A percentile compares a stretch with the other conserved stretches of the same genome.
These are phyloP conservation scores for Ostrea denselamellosa DNA, from an alignment of 1,140 invertebrate genomes.

Conservation along the genomic window DNA sequence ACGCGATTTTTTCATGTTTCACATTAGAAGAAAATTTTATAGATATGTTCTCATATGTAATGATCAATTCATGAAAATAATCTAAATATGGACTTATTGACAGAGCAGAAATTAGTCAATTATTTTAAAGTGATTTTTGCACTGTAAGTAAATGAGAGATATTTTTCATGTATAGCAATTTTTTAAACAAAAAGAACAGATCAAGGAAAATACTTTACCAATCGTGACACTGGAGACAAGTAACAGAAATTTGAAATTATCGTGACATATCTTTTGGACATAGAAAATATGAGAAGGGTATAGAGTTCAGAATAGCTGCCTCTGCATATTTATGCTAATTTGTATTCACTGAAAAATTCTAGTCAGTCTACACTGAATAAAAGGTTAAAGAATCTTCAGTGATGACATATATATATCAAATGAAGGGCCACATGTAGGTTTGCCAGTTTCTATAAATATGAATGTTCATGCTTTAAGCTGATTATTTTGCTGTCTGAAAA, in stretches of 20 bases:
- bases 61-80: background rate
- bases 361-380: background rate
- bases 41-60: background rate
- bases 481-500: background rate
- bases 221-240: too few species aligned
- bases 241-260: too few species aligned
- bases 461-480: background rate
- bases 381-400: background rate
- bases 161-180: background rate
- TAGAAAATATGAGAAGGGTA: too few species aligned
- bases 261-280: too few species aligned
- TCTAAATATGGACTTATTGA: background rate
- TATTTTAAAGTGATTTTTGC: background rate
- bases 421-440: background rate
- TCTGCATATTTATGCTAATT: conserved; percentile 13
- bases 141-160: background rate
- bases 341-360: conserved; percentile 11
- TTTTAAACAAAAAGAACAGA: background rate
- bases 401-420: background rate
- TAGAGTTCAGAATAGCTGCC: background rate
- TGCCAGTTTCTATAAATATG: background rate
- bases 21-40: background rate
- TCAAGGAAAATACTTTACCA: background rate
- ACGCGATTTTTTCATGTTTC: background rate
- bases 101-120: background rate